phyloP scores from a whole-genome alignment of 2,888 invertebrate genomes.

The Tinea semifulvella region DNA sequence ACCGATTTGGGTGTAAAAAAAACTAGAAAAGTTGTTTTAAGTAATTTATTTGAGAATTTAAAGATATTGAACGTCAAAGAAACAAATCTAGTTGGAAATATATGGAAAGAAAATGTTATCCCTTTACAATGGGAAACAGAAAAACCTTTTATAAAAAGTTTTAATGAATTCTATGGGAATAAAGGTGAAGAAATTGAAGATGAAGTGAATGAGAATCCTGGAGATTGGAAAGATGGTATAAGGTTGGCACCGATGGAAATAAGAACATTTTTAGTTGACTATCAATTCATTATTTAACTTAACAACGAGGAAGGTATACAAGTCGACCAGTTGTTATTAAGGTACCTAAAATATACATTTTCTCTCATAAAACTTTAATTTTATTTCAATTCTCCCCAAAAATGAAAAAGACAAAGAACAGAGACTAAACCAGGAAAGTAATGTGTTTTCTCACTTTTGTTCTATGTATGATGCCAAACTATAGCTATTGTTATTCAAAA shows the following conservation, averaged over 20 bases:
- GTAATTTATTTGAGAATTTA: conserved; percentile 67
- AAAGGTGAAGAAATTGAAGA: conserved; percentile 23
- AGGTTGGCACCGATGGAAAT: conserved; percentile 77
- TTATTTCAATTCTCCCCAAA: too few species aligned
- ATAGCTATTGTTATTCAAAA: too few species aligned
- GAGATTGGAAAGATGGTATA: conserved; percentile 36
- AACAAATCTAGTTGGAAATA: conserved; percentile 73
- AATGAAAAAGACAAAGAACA: too few species aligned
- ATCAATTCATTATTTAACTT: too few species aligned
- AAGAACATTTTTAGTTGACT: conserved; percentile 68
- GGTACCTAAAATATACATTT: too few species aligned
- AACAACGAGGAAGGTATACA: too few species aligned
- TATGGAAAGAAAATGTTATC: conserved; percentile 63
- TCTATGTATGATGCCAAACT: too few species aligned
- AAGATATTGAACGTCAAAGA: conserved; percentile 63
- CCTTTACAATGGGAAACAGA: conserved; percentile 59
- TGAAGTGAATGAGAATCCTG: conserved; percentile 14
- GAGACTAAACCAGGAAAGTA: too few species aligned
- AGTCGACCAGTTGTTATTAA: too few species aligned
- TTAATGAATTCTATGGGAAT: conserved; percentile 32
- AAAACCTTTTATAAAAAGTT: conserved; percentile 31
- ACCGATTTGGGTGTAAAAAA: conserved; percentile 52
- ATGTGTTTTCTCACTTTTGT: too few species aligned
- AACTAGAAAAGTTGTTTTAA: conserved; percentile 63
- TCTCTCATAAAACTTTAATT: too few species aligned